phyloP scores from a whole-genome alignment of 2,888 invertebrate species.

The Tenodera sinensis region DNA sequence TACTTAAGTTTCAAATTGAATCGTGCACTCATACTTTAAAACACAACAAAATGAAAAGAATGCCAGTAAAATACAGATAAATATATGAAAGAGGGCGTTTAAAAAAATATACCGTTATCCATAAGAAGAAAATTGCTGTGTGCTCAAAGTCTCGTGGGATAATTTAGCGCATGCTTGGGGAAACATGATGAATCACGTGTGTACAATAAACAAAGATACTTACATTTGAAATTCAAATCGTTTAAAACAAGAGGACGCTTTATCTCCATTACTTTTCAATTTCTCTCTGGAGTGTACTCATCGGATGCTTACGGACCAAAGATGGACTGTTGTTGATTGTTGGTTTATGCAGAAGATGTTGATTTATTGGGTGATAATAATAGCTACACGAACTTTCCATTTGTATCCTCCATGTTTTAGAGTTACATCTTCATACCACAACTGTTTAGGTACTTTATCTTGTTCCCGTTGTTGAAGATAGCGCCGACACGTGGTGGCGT shows the following conservation, averaged over 20 bases:
- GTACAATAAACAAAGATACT: neutral
- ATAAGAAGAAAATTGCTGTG: too few species aligned
- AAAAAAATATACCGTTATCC: too few species aligned
- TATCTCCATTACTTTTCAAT: neutral
- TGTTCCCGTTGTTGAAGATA: neutral
- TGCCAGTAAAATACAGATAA: too few species aligned
- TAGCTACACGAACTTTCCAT: neutral
- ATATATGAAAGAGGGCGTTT: too few species aligned
- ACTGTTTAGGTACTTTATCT: neutral
- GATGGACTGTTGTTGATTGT: neutral
- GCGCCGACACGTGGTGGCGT: neutral
- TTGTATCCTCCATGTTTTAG: neutral
- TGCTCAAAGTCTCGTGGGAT: neutral
- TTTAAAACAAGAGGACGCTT: neutral
- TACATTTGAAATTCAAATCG: neutral
- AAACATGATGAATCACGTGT: neutral
- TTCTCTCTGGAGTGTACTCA: neutral
- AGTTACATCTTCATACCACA: neutral
- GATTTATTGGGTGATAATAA: neutral
- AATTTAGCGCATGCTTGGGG: neutral
- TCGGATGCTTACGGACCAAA: neutral
- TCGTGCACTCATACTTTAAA: too few species aligned
- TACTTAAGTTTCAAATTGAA: too few species aligned
- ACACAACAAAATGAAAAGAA: too few species aligned
- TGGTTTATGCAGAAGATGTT: neutral